Percentiles rank a stretch among this genome's conserved stretches.
phyloP scores from a whole-genome alignment of 2,797 vertebrate genomes.

The Gila robusta region DNA sequence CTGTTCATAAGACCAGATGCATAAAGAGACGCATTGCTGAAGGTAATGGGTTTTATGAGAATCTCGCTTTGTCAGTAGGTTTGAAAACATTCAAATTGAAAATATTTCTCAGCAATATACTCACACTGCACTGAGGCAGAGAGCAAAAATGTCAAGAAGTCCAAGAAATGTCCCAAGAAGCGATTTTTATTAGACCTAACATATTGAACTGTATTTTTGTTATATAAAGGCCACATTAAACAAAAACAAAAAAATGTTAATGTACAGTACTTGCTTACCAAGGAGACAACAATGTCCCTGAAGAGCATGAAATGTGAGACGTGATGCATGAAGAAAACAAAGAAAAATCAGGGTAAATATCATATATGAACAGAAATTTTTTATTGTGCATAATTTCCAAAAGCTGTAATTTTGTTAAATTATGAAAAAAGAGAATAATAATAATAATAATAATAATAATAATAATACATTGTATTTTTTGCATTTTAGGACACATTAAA shows the following conservation, averaged over 20 bases:
- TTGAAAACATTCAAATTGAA: constrained; percentile 70
- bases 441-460: not conserved
- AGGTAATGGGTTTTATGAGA: constrained; percentile 3
- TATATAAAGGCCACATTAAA: not conserved
- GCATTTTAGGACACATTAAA: not conserved
- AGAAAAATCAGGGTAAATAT: too few relatives aligned
- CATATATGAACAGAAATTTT: not conserved
- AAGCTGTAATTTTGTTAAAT: not conserved
- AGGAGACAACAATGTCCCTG: not conserved
- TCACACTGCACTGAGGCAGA: constrained; percentile 68
- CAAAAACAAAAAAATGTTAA: not conserved
- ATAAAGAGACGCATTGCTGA: not conserved
- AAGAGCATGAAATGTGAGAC: not conserved
- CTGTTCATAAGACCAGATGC: constrained; percentile 10
- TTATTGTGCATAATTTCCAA: not conserved
- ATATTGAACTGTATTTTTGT: not conserved
- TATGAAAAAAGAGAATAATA: not conserved
- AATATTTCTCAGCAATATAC: constrained; percentile 74
- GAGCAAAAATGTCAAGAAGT: constrained; percentile 37
- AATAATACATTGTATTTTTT: not conserved
- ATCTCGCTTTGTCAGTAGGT: not conserved
- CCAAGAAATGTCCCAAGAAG: not conserved
- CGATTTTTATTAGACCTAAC: not conserved
- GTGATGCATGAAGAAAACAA: not conserved
- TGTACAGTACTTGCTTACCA: not conserved